Evolutionary conservation across 2,113 vertebrate species (phyloP).

Genomic region (Tautogolabrus adspersus): DNA sequence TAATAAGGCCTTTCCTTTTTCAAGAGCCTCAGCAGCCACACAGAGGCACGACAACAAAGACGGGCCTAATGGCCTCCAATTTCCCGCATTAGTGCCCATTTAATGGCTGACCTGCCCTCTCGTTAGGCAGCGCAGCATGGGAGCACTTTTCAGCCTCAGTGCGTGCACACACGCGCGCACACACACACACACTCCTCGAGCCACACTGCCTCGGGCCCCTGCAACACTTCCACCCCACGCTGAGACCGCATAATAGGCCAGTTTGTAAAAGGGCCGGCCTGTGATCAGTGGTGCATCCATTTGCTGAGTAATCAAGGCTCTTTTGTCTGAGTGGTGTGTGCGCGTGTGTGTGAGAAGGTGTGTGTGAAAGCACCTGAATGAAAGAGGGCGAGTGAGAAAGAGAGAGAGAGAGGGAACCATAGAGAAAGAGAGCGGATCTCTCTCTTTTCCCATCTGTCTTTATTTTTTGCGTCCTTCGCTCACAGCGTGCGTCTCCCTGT

Average conservation of each 20-base stretch:
- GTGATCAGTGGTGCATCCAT: conserved; percentile 76
- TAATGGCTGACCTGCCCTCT: conserved; percentile 83
- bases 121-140: conserved; percentile 80
- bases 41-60: conserved; percentile 81
- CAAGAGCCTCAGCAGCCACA: conserved; percentile 73
- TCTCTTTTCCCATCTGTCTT: conserved; percentile 54
- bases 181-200: conserved; percentile 35
- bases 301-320: conserved; percentile 75
- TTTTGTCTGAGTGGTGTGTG: conserved; percentile 63
- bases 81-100: conserved; percentile 85
- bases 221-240: conserved; percentile 76
- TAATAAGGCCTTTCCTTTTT: conserved; percentile 77
- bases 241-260: conserved; percentile 74
- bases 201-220: conserved; percentile 57
- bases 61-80: conserved; percentile 82
- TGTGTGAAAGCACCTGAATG: conserved; percentile 10
- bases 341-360: conserved; percentile 17
- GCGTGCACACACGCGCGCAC: conserved; percentile 18
- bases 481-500: conserved; percentile 30
- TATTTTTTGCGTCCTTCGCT: conserved; percentile 42
- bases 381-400: neutral
- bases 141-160: conserved; percentile 69
- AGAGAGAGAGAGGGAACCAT: neutral
- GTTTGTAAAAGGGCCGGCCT: conserved; percentile 74
- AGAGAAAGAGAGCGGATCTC: conserved; percentile 14